Base-by-base conservation (phyloP, 2,888 invertebrate genomes). In the Busseola fusca region DNA sequence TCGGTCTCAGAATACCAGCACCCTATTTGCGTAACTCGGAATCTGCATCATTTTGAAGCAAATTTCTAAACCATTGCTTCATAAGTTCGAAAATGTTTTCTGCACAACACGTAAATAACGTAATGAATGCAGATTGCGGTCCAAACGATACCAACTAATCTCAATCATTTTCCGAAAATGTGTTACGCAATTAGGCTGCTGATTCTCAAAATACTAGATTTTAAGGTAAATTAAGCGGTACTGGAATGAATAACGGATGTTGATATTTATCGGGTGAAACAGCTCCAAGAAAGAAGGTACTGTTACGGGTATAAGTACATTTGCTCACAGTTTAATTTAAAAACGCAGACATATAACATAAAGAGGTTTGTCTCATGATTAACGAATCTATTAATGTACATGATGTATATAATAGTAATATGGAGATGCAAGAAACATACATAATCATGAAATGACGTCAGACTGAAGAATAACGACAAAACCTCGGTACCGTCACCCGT, bases 361-460 rank as follows among this genome's bases (percentile, higher is more conserved):
- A 12, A 30, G 37, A 56, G 3, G 7, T 42, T 34, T 14, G 18
- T 16, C 34, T 7, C 16, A 37, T 56, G 16, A 62, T 30, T 27
- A 62, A 57, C 16, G 0, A 57, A 34, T 50, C n/a, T 42, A 58
- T 52, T 25, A 45, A 50, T 50, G 14, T 42, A 45, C 16, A 72
- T 54, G 21, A 48, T 48, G 14, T 58, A 21, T 48, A 34, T 34
- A 34, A 34, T 34, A 63, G 18, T 27, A 63, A 56, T 45, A 69
- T 18, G 14, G 57, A 79, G 58, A 69, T 65, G 57, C 56, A 65
- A 72, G 65, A 60, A 52, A 63, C 40, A 56, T 74, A 78, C 74
- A 56, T 74, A 78, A 74, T 74, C 56, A 63, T 59, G 56, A 50
- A 68, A 70, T 82, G 79, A 80, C 74, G 80, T 80, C 80, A 80